Percentiles rank a stretch among this genome's conserved stretches.
phyloP scores from a whole-genome alignment of 2,888 invertebrate genomes.

The Xestia c-nigrum region DNA sequence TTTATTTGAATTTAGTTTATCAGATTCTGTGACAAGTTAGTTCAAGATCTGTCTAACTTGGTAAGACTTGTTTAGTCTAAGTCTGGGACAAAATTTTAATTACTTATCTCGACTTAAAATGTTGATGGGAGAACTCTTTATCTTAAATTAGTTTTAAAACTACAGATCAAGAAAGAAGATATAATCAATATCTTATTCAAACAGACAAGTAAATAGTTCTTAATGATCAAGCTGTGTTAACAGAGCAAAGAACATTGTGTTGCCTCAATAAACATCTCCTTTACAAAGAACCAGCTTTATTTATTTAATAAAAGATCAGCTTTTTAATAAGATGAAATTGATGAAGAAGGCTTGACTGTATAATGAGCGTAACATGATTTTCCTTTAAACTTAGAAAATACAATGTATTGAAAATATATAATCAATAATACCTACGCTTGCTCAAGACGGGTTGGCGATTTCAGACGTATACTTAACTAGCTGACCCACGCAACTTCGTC shows the following conservation, averaged over 20 bases:
- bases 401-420: neutral
- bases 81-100: constrained; percentile 29
- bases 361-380: neutral
- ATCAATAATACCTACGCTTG: no score
- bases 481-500: no score
- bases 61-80: constrained; percentile 17
- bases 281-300: constrained; percentile 9
- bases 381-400: neutral
- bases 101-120: constrained; percentile 28
- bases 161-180: constrained; percentile 3
- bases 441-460: no score
- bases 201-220: constrained; percentile 73
- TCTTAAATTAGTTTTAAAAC: constrained; percentile 31
- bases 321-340: neutral
- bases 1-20: constrained; percentile 43
- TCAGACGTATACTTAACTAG: no score
- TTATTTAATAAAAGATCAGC: constrained; percentile 6
- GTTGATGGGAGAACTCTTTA: constrained; percentile 25
- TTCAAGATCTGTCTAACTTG: constrained; percentile 37
- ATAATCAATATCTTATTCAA: neutral
- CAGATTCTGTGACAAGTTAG: constrained; percentile 38
- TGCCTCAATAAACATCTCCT: constrained; percentile 15
- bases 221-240: constrained; percentile 72
- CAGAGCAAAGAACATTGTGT: constrained; percentile 67
- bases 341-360: neutral